phyloP scores from a whole-genome alignment of 1,140 invertebrate genomes.

The Bilobella aurantiaca region DNA sequence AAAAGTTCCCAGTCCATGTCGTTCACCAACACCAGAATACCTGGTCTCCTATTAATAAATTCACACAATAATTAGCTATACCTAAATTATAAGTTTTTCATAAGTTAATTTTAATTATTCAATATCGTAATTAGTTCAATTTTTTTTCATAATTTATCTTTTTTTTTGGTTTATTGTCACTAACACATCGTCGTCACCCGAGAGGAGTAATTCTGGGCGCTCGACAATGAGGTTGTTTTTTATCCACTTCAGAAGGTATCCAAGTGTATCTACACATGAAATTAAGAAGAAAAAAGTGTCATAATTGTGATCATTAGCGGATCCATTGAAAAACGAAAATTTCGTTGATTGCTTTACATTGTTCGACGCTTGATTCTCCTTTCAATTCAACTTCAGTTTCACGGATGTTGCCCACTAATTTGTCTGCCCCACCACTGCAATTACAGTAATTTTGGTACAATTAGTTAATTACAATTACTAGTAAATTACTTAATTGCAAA shows the following conservation, averaged over 20 bases:
- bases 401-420: constrained; percentile 73
- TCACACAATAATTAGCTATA: constrained; percentile 23
- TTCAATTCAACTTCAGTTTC: constrained; percentile 54
- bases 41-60: constrained; percentile 60
- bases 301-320: constrained; percentile 6
- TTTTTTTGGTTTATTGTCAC: too few relatives aligned
- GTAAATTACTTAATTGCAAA: too few relatives aligned
- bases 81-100: not conserved
- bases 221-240: constrained; percentile 73
- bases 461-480: too few relatives aligned
- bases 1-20: constrained; percentile 86
- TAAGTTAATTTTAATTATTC: constrained; percentile 18
- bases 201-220: constrained; percentile 74
- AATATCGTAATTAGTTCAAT: too few relatives aligned
- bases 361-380: constrained; percentile 35
- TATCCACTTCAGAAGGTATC: constrained; percentile 65
- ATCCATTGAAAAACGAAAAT: not conserved
- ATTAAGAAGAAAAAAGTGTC: constrained; percentile 18
- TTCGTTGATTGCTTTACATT: constrained; percentile 33
- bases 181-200: constrained; percentile 65
- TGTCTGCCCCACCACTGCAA: constrained; percentile 72
- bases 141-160: too few relatives aligned
- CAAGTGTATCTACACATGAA: constrained; percentile 62
- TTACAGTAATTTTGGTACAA: not conserved
- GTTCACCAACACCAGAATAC: constrained; percentile 84